Conservation (phyloP, 2,113 vertebrate genomes). For the Xyliphius kryptos region DNA sequence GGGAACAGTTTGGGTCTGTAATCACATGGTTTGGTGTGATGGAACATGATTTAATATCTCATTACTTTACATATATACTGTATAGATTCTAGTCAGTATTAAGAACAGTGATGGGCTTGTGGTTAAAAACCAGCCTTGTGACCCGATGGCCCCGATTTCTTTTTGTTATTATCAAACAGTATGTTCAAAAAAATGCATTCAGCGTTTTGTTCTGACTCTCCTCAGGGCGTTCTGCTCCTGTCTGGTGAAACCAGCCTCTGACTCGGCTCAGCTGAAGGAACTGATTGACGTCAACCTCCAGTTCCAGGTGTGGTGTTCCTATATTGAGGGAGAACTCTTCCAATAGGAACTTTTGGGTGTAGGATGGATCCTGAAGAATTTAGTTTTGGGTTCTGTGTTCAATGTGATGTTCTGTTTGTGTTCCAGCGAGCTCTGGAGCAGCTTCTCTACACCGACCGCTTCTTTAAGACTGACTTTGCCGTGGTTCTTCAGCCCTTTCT, state of each 20-base stretch:
- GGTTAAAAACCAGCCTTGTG: no score
- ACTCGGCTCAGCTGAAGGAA: conserved; percentile 64
- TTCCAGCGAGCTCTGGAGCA: conserved; percentile 62
- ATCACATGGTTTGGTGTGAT: no score
- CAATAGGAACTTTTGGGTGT: neutral
- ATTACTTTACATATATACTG: no score
- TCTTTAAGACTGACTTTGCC: conserved; percentile 66
- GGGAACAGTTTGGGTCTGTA: no score
- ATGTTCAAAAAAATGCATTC: no score
- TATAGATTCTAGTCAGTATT: no score
- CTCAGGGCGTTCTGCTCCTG: conserved; percentile 71
- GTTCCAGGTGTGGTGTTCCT: conserved; percentile 61
- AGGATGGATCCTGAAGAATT: neutral
- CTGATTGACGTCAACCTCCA: conserved; percentile 63
- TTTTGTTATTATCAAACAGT: no score
- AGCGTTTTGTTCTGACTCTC: conserved; percentile 6
- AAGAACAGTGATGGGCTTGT: no score
- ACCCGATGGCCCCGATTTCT: no score
- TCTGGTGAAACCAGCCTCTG: conserved; percentile 57
- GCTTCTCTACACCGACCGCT: conserved; percentile 58
- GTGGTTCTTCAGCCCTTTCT: conserved; percentile 72
- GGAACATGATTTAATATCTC: no score
- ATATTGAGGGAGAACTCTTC: neutral
- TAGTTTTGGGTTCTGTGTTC: neutral
- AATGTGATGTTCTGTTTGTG: neutral